These are phyloP conservation scores for Ahaetulla prasina DNA, from an alignment of 2,113 vertebrate genomes.

Conservation along the genomic window DNA sequence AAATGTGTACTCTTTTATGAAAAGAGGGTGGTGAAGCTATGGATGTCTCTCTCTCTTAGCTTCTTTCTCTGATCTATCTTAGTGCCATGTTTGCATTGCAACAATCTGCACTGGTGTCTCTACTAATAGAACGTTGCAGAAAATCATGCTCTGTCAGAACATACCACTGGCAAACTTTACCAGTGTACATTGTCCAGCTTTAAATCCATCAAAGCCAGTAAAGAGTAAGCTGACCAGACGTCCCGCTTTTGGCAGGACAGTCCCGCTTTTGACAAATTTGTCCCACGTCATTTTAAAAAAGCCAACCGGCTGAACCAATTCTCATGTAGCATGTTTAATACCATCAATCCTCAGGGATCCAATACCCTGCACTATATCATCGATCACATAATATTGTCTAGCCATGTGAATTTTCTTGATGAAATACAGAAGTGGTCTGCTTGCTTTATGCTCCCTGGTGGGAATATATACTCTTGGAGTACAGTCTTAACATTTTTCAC, in stretches of 20 bases:
- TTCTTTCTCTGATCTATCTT: neutral
- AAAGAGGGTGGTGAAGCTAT: neutral
- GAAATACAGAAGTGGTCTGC: neutral
- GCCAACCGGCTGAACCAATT: neutral
- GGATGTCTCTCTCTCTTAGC: neutral
- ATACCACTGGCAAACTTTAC: neutral
- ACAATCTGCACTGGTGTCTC: neutral
- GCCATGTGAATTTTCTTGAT: neutral
- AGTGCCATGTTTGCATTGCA: neutral
- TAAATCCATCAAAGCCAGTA: neutral
- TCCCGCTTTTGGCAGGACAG: no score
- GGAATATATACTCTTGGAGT: neutral
- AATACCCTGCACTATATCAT: neutral
- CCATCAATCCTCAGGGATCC: neutral
- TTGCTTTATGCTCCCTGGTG: neutral
- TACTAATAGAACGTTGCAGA: neutral
- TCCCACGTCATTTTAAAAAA: no score
- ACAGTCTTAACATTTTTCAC: neutral
- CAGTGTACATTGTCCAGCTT: neutral
- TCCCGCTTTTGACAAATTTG: no score
- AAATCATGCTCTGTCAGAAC: neutral
- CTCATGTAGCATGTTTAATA: neutral
- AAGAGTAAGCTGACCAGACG: no score
- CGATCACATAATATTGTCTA: neutral
- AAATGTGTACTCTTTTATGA: neutral